phyloP scores from a whole-genome alignment of 2,113 vertebrate genomes.

The Macrotus californicus region DNA sequence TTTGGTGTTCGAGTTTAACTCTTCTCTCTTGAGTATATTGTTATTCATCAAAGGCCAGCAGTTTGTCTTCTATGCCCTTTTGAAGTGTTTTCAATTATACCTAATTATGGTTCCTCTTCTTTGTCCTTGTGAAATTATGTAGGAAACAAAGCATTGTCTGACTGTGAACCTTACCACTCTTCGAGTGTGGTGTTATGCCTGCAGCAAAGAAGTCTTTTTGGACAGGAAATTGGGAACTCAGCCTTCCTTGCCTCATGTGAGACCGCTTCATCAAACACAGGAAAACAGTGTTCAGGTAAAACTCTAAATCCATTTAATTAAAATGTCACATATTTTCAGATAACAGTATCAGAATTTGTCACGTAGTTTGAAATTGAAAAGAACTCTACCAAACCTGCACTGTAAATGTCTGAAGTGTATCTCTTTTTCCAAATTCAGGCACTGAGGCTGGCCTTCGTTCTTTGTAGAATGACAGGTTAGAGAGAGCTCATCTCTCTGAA shows the following conservation, averaged over 20 bases:
- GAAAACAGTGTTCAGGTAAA: conserved; percentile 84
- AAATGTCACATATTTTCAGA: not conserved
- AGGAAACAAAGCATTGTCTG: conserved; percentile 95
- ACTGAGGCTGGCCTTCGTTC: not conserved
- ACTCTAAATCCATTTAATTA: conserved; percentile 30
- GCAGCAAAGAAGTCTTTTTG: conserved; percentile 97
- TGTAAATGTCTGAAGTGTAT: not conserved
- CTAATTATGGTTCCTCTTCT: conserved; percentile 23
- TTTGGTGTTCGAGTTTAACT: not conserved
- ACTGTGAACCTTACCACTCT: conserved; percentile 98
- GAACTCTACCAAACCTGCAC: not conserved
- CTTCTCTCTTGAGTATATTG: not conserved
- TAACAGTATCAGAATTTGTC: not conserved
- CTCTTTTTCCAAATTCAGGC: not conserved
- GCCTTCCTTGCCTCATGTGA: conserved; percentile 79
- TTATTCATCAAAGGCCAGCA: not conserved
- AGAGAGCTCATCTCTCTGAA: not conserved
- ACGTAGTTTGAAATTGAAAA: conserved; percentile 28
- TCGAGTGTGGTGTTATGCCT: conserved; percentile 98
- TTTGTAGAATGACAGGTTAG: not conserved
- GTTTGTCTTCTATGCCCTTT: conserved; percentile 18
- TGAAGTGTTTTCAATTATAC: not conserved
- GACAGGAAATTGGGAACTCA: conserved; percentile 92
- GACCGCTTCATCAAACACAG: conserved; percentile 77
- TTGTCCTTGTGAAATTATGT: conserved; percentile 32